A percentile compares a stretch with the other conserved stretches of the same genome.
These are phyloP conservation scores for zebrafish (Danio rerio) DNA, from an alignment of 2,113 vertebrate genomes.

Conservation along the genomic window GRCz12tu NC_133185.1:4172501-4173000, in stretches of 20 bases:
- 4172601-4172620: too few species aligned
- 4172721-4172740: neutral
- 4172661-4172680: neutral
- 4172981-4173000: conserved; percentile 45
- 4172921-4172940: conserved; percentile 10
- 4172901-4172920: neutral
- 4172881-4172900: conserved; percentile 17
- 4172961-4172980: conserved; percentile 37
- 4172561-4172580: too few species aligned
- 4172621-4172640: neutral
- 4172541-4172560: too few species aligned
- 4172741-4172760: neutral
- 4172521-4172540: too few species aligned
- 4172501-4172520: too few species aligned
- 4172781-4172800: neutral
- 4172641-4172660: neutral
- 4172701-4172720: neutral
- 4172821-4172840: neutral
- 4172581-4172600: too few species aligned
- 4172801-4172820: conserved; percentile 6
- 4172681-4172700: neutral
- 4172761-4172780: neutral
- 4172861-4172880: conserved; percentile 36
- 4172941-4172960: conserved; percentile 27
- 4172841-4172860: conserved; percentile 33